Base-by-base conservation (phyloP, 2,888 invertebrate species). In the Aspidiotus destructor region DNA sequence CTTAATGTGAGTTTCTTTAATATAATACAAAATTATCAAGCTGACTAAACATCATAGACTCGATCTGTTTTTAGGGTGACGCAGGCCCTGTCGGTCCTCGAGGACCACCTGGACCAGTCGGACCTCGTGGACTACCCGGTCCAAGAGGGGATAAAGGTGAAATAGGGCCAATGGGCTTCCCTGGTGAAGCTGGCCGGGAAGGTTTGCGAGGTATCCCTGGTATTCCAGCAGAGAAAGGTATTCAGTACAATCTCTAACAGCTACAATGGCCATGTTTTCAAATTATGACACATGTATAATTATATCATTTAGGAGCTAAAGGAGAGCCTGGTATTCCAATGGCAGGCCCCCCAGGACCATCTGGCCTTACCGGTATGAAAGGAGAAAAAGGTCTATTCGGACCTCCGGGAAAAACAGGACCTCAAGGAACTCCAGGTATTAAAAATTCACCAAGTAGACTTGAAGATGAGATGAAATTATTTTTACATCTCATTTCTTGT, bases 111-210 rank as follows among this genome's bases (percentile, higher is more conserved):
- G 82, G 82, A 7, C 80, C 80, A 5, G 79, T 81, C 3, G 83
- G 90, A n/a, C 83, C 86, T 10, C 81, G 89, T 72, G 90, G 90
- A 57, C 77, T 86, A 28, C 85, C 88, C n/a, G 93, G 93, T 57
- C 82, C 82, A 1, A 82, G 89, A 73, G 94, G 93, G 69, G 89
- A 90, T 0, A 89, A 89, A 74, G 94, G 93, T 71, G 83, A 85
- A 41, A 76, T 80, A 64, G 93, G 93, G 11, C 81, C 84, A 3
- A 83, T 86, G 48, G 92, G 92, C 53, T 86, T 86, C 74, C 85
- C 86, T 1, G 92, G 92, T 69, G 85, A 85, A 70, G 78, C 81
- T 16, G 89, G 89, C 63, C 78, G 79, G 72, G 78, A 79, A 69
- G 89, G 89, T 11, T 75, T 76, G 0, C 78, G 83, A 74, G 89